Conservation (phyloP, 1,140 invertebrate genomes). For the Leptinotarsa texana region DNA sequence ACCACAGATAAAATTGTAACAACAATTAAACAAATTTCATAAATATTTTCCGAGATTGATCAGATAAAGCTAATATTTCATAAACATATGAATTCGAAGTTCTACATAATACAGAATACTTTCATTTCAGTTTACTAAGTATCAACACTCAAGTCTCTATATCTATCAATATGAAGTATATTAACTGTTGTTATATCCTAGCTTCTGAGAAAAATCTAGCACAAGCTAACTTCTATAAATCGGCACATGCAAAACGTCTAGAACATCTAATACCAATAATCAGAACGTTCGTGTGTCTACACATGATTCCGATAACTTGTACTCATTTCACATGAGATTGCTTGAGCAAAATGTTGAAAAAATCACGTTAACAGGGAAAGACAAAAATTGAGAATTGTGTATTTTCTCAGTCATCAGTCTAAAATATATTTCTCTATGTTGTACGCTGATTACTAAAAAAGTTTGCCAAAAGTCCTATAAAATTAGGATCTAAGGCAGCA, state of each 20-base stretch:
- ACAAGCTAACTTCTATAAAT: no score
- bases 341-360: background rate
- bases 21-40: slow-evolving; percentile 14
- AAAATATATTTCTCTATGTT: background rate
- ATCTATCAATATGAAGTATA: background rate
- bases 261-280: no score
- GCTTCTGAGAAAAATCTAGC: no score
- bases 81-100: background rate
- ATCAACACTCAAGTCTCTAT: background rate
- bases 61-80: slow-evolving; percentile 7
- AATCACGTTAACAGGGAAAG: background rate
- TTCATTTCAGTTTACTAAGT: background rate
- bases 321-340: no score
- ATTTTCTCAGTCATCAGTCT: slow-evolving; percentile 2
- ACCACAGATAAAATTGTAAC: slow-evolving; percentile 17
- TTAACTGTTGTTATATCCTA: no score
- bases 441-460: background rate
- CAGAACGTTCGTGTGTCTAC: no score
- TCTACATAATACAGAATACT: slow-evolving; percentile 15
- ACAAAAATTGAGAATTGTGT: background rate
- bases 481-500: background rate
- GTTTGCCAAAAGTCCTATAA: background rate
- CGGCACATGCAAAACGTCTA: no score
- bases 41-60: background rate
- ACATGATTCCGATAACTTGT: no score